A percentile compares a stretch with the other conserved stretches of the same genome.
Evolutionary conservation across 2,888 invertebrate species (phyloP).

Genomic region (Pristionchus maxplancki): DNA sequence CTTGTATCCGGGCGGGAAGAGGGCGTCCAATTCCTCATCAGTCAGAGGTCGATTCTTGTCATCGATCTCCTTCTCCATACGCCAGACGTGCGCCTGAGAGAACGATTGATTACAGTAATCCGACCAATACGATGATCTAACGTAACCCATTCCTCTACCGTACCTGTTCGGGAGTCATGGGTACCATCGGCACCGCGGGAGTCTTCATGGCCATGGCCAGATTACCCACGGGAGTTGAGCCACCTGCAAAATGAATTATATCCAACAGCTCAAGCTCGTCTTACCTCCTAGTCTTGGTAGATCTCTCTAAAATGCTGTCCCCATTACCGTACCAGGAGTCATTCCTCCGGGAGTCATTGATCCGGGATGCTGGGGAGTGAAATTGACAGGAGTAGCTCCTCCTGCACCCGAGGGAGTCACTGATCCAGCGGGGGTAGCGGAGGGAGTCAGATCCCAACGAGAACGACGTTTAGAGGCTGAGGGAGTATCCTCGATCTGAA

Average conservation of each 20-base stretch:
- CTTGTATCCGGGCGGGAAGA: slow-evolving; percentile 99
- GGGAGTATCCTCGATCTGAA: slow-evolving; percentile 86
- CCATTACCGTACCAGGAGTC: slow-evolving; percentile 77
- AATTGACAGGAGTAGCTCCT: slow-evolving; percentile 84
- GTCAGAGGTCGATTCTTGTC: slow-evolving; percentile 95
- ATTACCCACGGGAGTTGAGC: slow-evolving; percentile 81
- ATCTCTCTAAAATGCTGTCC: too few species aligned
- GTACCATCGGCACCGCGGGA: slow-evolving; percentile 90
- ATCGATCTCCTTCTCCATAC: slow-evolving; percentile 91
- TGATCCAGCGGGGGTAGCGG: slow-evolving; percentile 79
- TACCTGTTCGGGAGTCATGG: slow-evolving; percentile 93
- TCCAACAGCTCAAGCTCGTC: background rate
- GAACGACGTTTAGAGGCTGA: slow-evolving; percentile 95
- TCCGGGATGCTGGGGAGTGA: slow-evolving; percentile 69
- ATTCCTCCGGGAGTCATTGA: slow-evolving; percentile 60
- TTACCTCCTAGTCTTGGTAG: too few species aligned
- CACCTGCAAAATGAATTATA: slow-evolving; percentile 66
- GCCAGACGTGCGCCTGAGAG: slow-evolving; percentile 41
- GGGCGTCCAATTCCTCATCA: slow-evolving; percentile 96
- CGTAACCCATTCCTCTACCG: slow-evolving; percentile 78
- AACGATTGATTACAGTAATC: background rate
- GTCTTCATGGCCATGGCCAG: slow-evolving; percentile 99
- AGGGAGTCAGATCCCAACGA: slow-evolving; percentile 98
- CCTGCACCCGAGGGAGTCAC: slow-evolving; percentile 63
- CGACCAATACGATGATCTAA: background rate